Conservation (phyloP, 1,140 invertebrate species). For the Cotesia chilonis region DNA sequence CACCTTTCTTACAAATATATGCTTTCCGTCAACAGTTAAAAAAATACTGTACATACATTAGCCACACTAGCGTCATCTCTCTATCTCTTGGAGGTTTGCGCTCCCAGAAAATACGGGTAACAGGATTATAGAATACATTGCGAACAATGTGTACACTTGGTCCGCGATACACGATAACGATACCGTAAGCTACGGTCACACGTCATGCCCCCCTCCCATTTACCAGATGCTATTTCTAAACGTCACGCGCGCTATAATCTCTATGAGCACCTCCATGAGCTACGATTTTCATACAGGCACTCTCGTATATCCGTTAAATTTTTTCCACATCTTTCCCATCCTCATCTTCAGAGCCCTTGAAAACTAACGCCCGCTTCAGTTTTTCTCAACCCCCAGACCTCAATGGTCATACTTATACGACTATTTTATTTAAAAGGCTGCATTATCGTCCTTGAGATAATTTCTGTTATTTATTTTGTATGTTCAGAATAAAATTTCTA, state of each 20-base stretch:
- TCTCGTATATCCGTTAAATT: constrained; percentile 16
- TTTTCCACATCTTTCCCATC: constrained; percentile 2
- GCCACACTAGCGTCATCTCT: constrained; percentile 49
- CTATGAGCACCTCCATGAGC: constrained; percentile 11
- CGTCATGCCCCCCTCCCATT: constrained; percentile 21
- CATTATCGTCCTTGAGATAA: neutral
- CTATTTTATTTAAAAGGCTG: neutral
- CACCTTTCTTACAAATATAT: constrained; percentile 47
- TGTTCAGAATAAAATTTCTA: too few species aligned
- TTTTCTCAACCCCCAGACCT: neutral
- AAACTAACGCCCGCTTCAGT: neutral
- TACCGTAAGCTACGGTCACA: constrained; percentile 33
- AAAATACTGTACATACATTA: constrained; percentile 61
- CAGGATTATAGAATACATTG: neutral
- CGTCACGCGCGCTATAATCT: constrained; percentile 38
- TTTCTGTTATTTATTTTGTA: neutral
- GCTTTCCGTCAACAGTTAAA: constrained; percentile 63
- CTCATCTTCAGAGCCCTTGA: neutral
- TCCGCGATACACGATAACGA: constrained; percentile 41
- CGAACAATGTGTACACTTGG: constrained; percentile 6
- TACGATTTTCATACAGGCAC: constrained; percentile 22
- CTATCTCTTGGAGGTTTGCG: constrained; percentile 29
- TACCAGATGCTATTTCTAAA: constrained; percentile 34
- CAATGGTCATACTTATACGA: constrained; percentile 9
- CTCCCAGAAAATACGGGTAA: constrained; percentile 7